Evolutionary conservation across 1,140 invertebrate genomes (phyloP).

Genomic region (Saxidomus purpurata): DNA sequence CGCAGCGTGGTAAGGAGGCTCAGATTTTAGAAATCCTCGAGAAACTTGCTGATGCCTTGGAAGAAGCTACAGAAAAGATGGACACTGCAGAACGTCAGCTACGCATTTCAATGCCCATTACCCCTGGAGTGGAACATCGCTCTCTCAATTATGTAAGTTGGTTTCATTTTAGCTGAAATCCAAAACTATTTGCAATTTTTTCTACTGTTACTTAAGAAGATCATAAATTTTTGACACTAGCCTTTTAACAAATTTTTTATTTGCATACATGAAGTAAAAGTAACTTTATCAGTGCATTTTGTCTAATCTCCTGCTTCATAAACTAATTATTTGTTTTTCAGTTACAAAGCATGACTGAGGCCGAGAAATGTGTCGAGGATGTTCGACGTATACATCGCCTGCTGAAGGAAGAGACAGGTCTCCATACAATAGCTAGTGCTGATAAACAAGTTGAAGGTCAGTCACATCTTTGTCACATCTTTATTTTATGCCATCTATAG

Average conservation of each 20-base stretch:
- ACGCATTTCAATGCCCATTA: conserved; percentile 63
- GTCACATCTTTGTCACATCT: too few species aligned
- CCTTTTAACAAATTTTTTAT: too few species aligned
- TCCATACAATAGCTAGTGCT: conserved; percentile 90
- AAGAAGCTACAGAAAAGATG: conserved; percentile 77
- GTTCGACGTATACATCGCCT: conserved; percentile 92
- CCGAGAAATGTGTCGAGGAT: conserved; percentile 91
- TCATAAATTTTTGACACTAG: too few species aligned
- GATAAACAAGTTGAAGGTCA: conserved; percentile 89
- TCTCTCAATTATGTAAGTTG: conserved; percentile 72
- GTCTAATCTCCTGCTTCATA: too few species aligned
- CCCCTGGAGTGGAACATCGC: conserved; percentile 61
- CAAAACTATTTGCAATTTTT: too few species aligned
- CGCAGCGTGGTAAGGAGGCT: conserved; percentile 65
- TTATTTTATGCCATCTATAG: too few species aligned
- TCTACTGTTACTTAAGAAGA: too few species aligned
- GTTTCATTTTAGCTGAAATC: neutral
- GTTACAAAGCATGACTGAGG: conserved; percentile 86
- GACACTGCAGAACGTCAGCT: conserved; percentile 73
- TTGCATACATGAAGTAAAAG: too few species aligned
- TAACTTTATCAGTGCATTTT: too few species aligned
- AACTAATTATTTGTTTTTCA: neutral
- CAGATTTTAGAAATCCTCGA: conserved; percentile 78
- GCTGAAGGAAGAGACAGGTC: conserved; percentile 91
- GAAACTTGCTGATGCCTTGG: conserved; percentile 79